Evolutionary conservation across 2,797 vertebrate species (phyloP).

Genomic region (Lithobates sylvaticus): DNA sequence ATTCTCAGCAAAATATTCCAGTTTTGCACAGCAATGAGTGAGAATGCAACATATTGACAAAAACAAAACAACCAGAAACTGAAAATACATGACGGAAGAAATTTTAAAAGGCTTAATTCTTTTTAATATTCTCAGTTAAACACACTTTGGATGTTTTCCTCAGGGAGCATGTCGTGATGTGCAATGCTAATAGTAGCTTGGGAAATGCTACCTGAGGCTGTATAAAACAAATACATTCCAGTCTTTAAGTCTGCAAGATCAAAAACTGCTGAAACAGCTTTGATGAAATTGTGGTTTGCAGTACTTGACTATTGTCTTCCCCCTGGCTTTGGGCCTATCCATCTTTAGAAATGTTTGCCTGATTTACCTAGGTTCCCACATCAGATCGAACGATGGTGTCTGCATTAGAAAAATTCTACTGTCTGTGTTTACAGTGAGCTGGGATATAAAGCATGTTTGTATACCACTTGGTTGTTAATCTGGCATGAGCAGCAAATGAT

Average conservation of each 20-base stretch:
- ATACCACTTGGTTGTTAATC: slow-evolving; percentile 50
- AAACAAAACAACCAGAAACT: not conserved
- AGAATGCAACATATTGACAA: not conserved
- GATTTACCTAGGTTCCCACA: slow-evolving; percentile 64
- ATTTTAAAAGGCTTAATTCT: slow-evolving; percentile 6
- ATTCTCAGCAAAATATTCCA: not conserved
- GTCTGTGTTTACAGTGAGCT: slow-evolving; percentile 65
- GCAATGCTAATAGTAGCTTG: slow-evolving; percentile 64
- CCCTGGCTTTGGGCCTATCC: slow-evolving; percentile 61
- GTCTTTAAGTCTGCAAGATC: slow-evolving; percentile 63
- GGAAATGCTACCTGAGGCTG: slow-evolving; percentile 64
- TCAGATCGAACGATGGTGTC: slow-evolving; percentile 65
- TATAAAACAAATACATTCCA: slow-evolving; percentile 61
- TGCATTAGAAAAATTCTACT: slow-evolving; percentile 68
- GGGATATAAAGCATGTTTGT: slow-evolving; percentile 57
- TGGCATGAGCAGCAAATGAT: slow-evolving; percentile 41
- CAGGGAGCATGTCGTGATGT: slow-evolving; percentile 48
- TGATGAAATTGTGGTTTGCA: slow-evolving; percentile 62
- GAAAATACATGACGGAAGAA: slow-evolving; percentile 10
- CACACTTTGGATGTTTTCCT: slow-evolving; percentile 1
- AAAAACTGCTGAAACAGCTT: slow-evolving; percentile 64
- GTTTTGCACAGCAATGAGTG: not conserved
- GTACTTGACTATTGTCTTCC: slow-evolving; percentile 58
- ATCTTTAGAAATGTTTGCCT: slow-evolving; percentile 63
- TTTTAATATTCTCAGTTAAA: slow-evolving; percentile 13